Evolutionary conservation across 2,113 vertebrate species (phyloP).

Genomic region (Entomyzon cyanotis): DNA sequence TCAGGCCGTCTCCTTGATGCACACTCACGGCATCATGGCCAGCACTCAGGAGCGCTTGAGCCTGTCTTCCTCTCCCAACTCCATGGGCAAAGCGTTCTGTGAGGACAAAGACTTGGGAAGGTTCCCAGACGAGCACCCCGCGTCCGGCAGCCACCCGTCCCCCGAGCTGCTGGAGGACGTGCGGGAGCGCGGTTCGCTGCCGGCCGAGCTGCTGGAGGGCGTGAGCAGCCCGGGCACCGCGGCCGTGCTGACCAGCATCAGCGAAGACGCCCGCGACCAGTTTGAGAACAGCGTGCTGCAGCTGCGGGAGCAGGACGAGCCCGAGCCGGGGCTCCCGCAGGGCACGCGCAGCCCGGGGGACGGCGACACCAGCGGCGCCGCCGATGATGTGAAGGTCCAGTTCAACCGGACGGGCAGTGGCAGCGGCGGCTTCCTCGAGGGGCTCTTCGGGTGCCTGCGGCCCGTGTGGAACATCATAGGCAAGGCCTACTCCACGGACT

Average conservation of each 20-base stretch:
- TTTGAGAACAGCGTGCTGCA: slow-evolving; percentile 98
- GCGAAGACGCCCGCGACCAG: slow-evolving; percentile 90
- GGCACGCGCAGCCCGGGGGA: slow-evolving; percentile 65
- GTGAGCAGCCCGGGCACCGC: slow-evolving; percentile 77
- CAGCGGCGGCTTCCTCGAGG: slow-evolving; percentile 92
- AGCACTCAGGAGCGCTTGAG: slow-evolving; percentile 91
- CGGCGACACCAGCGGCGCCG: slow-evolving; percentile 67
- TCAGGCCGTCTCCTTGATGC: slow-evolving; percentile 73
- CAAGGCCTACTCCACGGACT: slow-evolving; percentile 96
- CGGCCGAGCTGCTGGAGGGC: slow-evolving; percentile 71
- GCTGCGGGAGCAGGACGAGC: slow-evolving; percentile 90
- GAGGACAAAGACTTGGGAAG: slow-evolving; percentile 79
- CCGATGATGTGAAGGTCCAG: slow-evolving; percentile 92
- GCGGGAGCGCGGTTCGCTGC: slow-evolving; percentile 73
- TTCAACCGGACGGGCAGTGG: slow-evolving; percentile 87
- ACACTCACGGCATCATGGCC: slow-evolving; percentile 92
- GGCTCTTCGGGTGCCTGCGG: slow-evolving; percentile 92
- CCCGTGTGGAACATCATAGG: slow-evolving; percentile 99
- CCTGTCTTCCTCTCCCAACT: slow-evolving; percentile 85
- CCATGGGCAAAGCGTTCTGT: slow-evolving; percentile 82
- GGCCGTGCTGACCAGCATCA: slow-evolving; percentile 81
- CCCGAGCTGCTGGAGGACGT: slow-evolving; percentile 85
- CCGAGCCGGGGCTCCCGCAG: slow-evolving; percentile 72
- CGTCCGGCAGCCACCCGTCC: slow-evolving; percentile 65
- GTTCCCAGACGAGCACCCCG: slow-evolving; percentile 73